phyloP scores from a whole-genome alignment of 2,888 invertebrate species.

The Pomacea canaliculata region DNA sequence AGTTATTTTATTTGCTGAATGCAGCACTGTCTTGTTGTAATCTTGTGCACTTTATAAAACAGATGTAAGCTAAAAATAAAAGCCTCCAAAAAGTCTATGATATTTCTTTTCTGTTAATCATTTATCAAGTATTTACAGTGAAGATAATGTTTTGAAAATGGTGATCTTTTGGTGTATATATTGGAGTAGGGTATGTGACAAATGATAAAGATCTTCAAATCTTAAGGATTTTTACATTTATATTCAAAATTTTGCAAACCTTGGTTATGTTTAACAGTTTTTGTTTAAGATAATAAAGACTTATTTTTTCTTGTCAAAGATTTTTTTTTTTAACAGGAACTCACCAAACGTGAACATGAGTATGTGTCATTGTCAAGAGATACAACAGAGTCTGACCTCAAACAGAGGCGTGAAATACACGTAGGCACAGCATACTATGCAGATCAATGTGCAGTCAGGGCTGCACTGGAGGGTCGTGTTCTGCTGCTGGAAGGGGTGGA shows the following conservation, averaged over 20 bases:
- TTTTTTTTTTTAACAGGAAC: constrained; percentile 72
- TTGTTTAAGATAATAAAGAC: neutral
- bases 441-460: constrained; percentile 96
- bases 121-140: too few relatives aligned
- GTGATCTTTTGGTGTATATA: too few relatives aligned
- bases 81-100: too few relatives aligned
- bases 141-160: too few relatives aligned
- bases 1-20: too few relatives aligned
- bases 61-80: too few relatives aligned
- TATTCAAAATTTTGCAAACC: neutral
- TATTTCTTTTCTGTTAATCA: too few relatives aligned
- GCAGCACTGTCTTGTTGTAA: too few relatives aligned
- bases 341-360: constrained; percentile 90
- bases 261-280: neutral
- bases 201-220: too few relatives aligned
- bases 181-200: too few relatives aligned
- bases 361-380: constrained; percentile 94
- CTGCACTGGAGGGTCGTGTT: constrained; percentile 89
- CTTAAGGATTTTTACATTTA: too few relatives aligned
- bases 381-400: constrained; percentile 96
- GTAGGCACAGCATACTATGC: constrained; percentile 90
- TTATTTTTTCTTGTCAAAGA: neutral
- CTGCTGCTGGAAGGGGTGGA: constrained; percentile 95
- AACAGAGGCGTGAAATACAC: constrained; percentile 92
- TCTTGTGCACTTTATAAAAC: too few relatives aligned